A percentile compares a stretch with the other conserved stretches of the same genome.
phyloP scores from a whole-genome alignment of 2,113 vertebrate genomes.

The Esox niger region DNA sequence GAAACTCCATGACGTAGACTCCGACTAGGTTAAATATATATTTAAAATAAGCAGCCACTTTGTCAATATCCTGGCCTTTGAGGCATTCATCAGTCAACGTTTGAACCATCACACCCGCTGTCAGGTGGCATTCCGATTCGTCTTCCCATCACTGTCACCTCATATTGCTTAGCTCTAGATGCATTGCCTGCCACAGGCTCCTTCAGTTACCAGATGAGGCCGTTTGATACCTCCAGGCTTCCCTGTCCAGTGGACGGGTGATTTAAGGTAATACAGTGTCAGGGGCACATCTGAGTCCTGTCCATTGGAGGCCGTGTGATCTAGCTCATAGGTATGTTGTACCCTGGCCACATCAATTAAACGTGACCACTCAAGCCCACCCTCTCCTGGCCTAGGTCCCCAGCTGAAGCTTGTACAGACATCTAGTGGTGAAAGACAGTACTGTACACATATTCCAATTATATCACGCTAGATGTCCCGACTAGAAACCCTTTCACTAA shows the following conservation, averaged over 20 bases:
- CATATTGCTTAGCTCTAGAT: not conserved
- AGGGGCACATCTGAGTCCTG: not conserved
- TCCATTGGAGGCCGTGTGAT: not conserved
- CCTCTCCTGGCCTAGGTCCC: slow-evolving; percentile 12
- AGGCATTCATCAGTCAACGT: not conserved
- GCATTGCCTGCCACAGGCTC: not conserved
- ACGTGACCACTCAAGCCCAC: slow-evolving; percentile 19
- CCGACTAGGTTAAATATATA: slow-evolving; percentile 31
- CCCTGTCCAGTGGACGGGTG: too few species aligned
- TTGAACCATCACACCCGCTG: slow-evolving; percentile 31
- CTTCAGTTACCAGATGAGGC: not conserved
- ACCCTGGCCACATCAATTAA: slow-evolving; percentile 46
- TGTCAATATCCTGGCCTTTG: not conserved
- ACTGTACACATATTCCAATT: slow-evolving; percentile 26
- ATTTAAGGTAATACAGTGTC: slow-evolving; percentile 8
- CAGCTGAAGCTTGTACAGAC: slow-evolving; percentile 56
- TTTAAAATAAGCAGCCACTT: not conserved
- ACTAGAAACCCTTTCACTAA: too few species aligned
- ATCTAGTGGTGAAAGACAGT: slow-evolving; percentile 60
- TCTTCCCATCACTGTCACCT: slow-evolving; percentile 5
- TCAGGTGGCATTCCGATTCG: slow-evolving; percentile 23
- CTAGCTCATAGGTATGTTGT: slow-evolving; percentile 26
- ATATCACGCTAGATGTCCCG: not conserved
- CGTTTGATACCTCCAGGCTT: not conserved
- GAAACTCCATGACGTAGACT: slow-evolving; percentile 36